phyloP scores from a whole-genome alignment of 1,140 invertebrate species.

The Brachystomella parvula region DNA sequence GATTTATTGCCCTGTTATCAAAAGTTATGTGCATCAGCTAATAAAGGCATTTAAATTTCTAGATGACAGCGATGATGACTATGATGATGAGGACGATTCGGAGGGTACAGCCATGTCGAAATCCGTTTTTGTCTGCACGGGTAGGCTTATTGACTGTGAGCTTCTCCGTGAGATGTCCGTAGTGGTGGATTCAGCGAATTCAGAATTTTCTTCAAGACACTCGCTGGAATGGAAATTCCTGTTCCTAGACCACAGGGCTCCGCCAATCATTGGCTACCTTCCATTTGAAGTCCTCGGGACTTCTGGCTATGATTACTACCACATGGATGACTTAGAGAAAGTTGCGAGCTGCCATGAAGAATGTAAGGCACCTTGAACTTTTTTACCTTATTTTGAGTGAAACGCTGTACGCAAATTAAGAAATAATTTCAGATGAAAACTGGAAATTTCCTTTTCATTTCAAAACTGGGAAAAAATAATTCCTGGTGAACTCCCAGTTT shows the following conservation, averaged over 20 bases:
- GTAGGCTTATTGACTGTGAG: conserved; percentile 69
- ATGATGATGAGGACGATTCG: conserved; percentile 23
- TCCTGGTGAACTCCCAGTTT: too few relatives aligned
- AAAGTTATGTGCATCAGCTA: too few relatives aligned
- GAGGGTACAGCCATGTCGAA: conserved; percentile 40
- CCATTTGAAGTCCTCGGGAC: conserved; percentile 92
- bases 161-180: conserved; percentile 76
- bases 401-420: not conserved
- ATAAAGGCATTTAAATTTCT: conserved; percentile 18
- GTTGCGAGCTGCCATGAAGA: conserved; percentile 79
- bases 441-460: too few relatives aligned
- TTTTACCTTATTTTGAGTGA: not conserved
- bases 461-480: too few relatives aligned
- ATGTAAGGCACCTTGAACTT: conserved; percentile 40
- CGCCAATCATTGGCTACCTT: conserved; percentile 87
- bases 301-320: conserved; percentile 92
- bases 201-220: conserved; percentile 84
- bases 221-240: conserved; percentile 95
- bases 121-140: conserved; percentile 69
- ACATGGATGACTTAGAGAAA: conserved; percentile 85
- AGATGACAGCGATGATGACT: conserved; percentile 21
- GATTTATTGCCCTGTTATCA: too few relatives aligned
- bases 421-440: not conserved
- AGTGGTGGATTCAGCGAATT: conserved; percentile 62
- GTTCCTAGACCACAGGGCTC: conserved; percentile 82